phyloP scores from a whole-genome alignment of 2,888 invertebrate genomes.

The Melinaea marsaeus region DNA sequence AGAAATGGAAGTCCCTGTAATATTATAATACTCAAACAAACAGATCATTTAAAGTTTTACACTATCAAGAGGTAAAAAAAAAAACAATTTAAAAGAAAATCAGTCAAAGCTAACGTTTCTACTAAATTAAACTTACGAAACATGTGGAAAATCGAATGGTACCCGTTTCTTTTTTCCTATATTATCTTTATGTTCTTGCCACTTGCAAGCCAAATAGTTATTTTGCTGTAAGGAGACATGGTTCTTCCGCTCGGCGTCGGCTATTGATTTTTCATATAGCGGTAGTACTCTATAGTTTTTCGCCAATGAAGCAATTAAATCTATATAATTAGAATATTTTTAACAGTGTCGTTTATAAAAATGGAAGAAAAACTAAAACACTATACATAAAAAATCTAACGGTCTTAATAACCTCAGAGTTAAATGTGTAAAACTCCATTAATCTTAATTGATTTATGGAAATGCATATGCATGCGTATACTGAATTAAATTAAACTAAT shows the following conservation, averaged over 20 bases:
- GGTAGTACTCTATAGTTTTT: not conserved
- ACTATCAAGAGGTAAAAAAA: too few relatives aligned
- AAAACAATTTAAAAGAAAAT: not conserved
- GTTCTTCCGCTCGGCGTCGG: not conserved
- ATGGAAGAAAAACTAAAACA: too few relatives aligned
- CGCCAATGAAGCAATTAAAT: not conserved
- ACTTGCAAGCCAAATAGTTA: slow-evolving; percentile 1
- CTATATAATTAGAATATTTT: not conserved
- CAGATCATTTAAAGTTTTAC: too few relatives aligned
- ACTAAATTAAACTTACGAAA: not conserved
- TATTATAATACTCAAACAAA: not conserved
- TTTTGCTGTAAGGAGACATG: not conserved
- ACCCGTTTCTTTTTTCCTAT: not conserved
- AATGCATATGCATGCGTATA: too few relatives aligned
- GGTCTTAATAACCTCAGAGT: too few relatives aligned
- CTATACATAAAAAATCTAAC: too few relatives aligned
- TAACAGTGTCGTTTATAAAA: not conserved
- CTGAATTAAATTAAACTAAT: too few relatives aligned
- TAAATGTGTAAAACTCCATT: too few relatives aligned
- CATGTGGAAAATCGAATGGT: not conserved
- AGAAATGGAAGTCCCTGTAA: slow-evolving; percentile 29
- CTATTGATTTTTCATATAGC: not conserved
- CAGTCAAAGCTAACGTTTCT: not conserved
- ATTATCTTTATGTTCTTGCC: not conserved
- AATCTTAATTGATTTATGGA: too few relatives aligned